Base-by-base conservation (phyloP, 2,888 invertebrate genomes). In the Aphrophora alni region DNA sequence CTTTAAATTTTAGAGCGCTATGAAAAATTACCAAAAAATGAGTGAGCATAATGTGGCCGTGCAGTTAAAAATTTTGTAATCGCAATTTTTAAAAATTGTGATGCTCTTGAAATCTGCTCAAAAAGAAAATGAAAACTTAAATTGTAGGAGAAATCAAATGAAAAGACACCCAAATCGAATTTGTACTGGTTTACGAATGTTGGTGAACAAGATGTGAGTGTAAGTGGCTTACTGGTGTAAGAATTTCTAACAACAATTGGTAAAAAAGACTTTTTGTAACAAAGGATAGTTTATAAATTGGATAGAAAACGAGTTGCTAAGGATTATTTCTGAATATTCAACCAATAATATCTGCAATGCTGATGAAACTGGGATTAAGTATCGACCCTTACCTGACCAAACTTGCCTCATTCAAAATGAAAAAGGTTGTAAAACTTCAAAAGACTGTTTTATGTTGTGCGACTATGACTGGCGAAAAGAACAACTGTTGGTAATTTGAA, bases 401-500 rank as follows among this genome's bases (percentile, higher is more conserved):
- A 25, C 27, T 27, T 71, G 75, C 78, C 33, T 81, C 59, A 12
- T 80, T 12, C 25, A 69, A 25, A 69, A 76, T 44, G 26, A 68
- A 68, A 75, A 75, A 27, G 17, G 38, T 44, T 7, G 38, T 27
- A 24, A 81, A 81, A 78, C 68, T 77, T 10, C 75, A 75, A 10
- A 69, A 75, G 7, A 81, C 75, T n/a, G 26, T 79, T 25, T 26
- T 78, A 26, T 80, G 76, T 38, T 79, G 76, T 73, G 79, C 44
- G 7, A 82, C 38, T 77, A 74, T 82, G 77, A 28, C 76, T 14
- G 77, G 72, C 14, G 38, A 26, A 81, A 68, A 38, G 26, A 79
- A 51, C 78, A 81, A 51, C 26, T 79, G 27, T 38, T 79, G 26
- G 76, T 75, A 10, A 75, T 81, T 38, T 75, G 79, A 3, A 80